Percentiles rank a stretch among this genome's conserved stretches.
Conservation (phyloP, 2,888 invertebrate genomes). For the Epistrophella euchroma region DNA sequence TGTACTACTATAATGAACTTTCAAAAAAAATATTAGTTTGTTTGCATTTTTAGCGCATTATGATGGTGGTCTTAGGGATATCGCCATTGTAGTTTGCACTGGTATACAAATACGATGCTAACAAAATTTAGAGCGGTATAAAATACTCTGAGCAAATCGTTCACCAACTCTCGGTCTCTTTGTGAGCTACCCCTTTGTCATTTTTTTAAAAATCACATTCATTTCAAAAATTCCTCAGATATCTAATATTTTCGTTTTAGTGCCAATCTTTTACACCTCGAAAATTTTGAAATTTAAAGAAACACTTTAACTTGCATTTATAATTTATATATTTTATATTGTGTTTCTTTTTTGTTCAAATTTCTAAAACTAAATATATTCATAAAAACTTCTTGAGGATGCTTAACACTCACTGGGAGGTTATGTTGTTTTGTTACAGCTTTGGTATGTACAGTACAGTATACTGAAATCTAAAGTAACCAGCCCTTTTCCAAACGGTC, state of each 20-base stretch:
- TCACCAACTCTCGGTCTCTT: no score
- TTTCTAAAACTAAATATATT: slow-evolving; percentile 3
- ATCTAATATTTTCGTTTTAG: background rate
- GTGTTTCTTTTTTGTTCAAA: background rate
- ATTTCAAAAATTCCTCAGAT: background rate
- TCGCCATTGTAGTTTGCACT: no score
- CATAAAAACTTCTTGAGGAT: slow-evolving; percentile 34
- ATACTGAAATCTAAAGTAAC: background rate
- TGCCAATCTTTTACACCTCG: background rate
- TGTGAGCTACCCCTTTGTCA: no score
- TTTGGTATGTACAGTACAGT: background rate
- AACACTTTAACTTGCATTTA: background rate
- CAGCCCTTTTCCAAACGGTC: slow-evolving; percentile 65
- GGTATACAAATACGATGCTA: no score
- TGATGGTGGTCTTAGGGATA: no score
- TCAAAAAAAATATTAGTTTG: no score
- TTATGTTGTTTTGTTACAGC: slow-evolving; percentile 39
- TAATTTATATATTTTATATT: background rate
- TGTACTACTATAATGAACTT: no score
- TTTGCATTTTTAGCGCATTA: no score
- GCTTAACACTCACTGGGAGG: slow-evolving; percentile 66
- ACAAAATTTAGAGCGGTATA: no score
- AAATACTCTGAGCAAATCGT: no score
- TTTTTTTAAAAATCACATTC: background rate
- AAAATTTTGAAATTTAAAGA: background rate